Evolutionary conservation across 2,113 vertebrate species (phyloP).

Genomic region (Narcine bancroftii): DNA sequence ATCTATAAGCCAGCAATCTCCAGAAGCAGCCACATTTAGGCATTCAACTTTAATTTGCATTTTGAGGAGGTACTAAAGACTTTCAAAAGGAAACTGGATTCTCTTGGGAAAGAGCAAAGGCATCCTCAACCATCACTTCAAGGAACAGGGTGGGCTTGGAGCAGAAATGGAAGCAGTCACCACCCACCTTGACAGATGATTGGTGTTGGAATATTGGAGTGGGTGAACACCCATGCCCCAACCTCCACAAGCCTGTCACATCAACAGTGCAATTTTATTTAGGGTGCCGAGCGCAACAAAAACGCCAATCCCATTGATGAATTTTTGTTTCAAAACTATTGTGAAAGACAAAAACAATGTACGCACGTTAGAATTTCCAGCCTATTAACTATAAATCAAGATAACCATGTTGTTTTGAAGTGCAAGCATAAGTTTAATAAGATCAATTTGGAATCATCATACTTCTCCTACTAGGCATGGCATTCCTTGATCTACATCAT

Average conservation of each 20-base stretch:
- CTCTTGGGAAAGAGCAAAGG: no score
- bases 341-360: no score
- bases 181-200: neutral
- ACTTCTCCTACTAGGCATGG: neutral
- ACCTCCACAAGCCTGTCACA: no score
- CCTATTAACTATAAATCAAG: neutral
- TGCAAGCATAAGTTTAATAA: neutral
- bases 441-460: neutral
- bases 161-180: neutral
- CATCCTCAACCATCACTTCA: no score
- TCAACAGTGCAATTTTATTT: no score
- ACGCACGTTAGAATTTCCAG: neutral
- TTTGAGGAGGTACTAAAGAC: neutral
- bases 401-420: neutral
- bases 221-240: no score
- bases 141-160: no score
- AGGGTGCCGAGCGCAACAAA: no score
- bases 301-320: no score
- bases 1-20: neutral
- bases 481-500: neutral
- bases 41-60: neutral
- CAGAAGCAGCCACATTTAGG: neutral
- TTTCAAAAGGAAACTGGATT: neutral
- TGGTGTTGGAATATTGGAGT: no score
- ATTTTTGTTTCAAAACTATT: no score